These are phyloP conservation scores for Coccyzus lansbergi DNA, from an alignment of 2,797 vertebrate species.

Conservation along the genomic window DNA sequence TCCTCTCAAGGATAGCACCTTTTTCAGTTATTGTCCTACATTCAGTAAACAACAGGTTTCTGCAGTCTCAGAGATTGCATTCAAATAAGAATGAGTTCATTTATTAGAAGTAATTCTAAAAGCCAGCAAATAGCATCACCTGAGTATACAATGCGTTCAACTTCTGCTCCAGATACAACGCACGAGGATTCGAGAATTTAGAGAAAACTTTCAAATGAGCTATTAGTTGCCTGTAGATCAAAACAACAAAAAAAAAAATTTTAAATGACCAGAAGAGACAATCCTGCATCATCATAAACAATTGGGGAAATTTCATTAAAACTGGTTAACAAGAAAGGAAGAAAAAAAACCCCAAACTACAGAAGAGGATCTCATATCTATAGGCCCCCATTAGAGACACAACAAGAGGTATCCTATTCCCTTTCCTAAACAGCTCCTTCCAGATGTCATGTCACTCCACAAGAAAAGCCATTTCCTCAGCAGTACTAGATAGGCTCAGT, in stretches of 20 bases:
- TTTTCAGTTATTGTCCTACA: background rate
- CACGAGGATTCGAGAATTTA: constrained; percentile 92
- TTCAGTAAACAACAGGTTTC: background rate
- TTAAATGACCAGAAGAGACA: background rate
- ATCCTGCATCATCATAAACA: background rate
- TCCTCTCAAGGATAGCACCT: background rate
- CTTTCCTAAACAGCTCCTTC: background rate
- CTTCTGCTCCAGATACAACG: constrained; percentile 89
- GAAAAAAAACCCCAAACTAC: background rate
- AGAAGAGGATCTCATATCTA: background rate
- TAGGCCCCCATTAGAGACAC: background rate
- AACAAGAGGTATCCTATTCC: background rate
- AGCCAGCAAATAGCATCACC: constrained; percentile 74
- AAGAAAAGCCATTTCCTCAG: background rate
- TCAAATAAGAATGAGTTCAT: background rate
- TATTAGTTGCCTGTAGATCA: constrained; percentile 86
- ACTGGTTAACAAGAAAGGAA: background rate
- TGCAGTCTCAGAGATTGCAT: background rate
- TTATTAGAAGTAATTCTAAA: background rate
- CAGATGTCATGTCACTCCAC: background rate
- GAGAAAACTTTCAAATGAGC: constrained; percentile 92
- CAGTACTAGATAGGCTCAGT: background rate
- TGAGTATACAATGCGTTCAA: constrained; percentile 89
- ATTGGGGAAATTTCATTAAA: background rate
- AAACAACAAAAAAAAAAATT: background rate